phyloP scores from a whole-genome alignment of 2,113 vertebrate species.

The Verasper variegatus region DNA sequence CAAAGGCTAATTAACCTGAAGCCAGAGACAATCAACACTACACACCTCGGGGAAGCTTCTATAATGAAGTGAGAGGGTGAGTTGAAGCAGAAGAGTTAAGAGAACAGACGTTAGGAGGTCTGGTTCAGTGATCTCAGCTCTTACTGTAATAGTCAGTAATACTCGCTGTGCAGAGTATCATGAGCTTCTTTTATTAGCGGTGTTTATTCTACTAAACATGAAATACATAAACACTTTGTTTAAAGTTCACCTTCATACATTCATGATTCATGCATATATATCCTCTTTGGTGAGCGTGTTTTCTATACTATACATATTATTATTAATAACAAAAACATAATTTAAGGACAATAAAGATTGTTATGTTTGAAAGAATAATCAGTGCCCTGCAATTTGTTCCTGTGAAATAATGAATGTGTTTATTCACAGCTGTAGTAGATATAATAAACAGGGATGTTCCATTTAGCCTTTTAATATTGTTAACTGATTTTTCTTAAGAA shows the following conservation, averaged over 20 bases:
- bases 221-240: slow-evolving; percentile 25
- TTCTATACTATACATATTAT: slow-evolving; percentile 3
- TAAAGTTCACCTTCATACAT: slow-evolving; percentile 9
- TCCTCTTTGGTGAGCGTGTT: slow-evolving; percentile 17
- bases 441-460: slow-evolving; percentile 4
- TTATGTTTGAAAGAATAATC: slow-evolving; percentile 12
- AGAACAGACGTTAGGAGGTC: neutral
- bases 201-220: slow-evolving; percentile 43
- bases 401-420: neutral
- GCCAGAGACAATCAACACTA: slow-evolving; percentile 3
- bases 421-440: neutral
- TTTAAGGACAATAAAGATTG: slow-evolving; percentile 20
- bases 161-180: neutral
- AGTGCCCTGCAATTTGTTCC: neutral
- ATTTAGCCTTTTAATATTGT: neutral
- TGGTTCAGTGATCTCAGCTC: too few species aligned
- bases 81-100: too few species aligned
- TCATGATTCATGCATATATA: slow-evolving; percentile 17
- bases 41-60: neutral
- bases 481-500: neutral
- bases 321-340: neutral
- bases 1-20: neutral
- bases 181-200: slow-evolving; percentile 6
- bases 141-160: too few species aligned
- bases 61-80: slow-evolving; percentile 6